A percentile compares a stretch with the other conserved stretches of the same genome.
These are phyloP conservation scores for Ditylenchus dipsaci DNA, from an alignment of 1,140 invertebrate species.

Conservation along the genomic window DNA sequence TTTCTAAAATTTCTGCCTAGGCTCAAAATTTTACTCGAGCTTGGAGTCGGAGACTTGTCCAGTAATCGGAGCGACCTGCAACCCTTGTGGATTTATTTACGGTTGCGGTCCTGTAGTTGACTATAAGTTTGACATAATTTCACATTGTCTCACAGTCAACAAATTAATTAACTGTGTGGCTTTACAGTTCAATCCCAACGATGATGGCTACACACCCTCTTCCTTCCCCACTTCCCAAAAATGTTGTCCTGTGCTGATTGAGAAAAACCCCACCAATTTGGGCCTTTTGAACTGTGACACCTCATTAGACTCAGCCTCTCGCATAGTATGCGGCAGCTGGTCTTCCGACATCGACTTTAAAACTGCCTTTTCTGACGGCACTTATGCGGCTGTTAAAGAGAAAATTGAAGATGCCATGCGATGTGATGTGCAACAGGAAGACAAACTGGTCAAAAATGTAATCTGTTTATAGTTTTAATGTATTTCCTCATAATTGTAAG, in stretches of 20 bases:
- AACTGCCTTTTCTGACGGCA: slow-evolving; percentile 15
- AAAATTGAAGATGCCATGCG: slow-evolving; percentile 47
- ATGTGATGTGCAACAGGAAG: background rate
- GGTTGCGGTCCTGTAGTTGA: no score
- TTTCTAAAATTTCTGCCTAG: no score
- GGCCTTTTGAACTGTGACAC: slow-evolving; percentile 23
- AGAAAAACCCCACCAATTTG: slow-evolving; percentile 31
- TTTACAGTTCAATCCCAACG: slow-evolving; percentile 29
- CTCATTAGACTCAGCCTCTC: slow-evolving; percentile 11
- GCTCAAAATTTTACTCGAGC: no score
- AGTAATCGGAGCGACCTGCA: no score
- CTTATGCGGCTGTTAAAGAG: slow-evolving; percentile 33
- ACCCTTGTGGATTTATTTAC: no score
- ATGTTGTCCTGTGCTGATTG: slow-evolving; percentile 45
- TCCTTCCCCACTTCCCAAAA: slow-evolving; percentile 36
- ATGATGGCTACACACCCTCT: background rate
- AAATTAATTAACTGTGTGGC: slow-evolving; percentile 2
- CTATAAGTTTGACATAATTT: no score
- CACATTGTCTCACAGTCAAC: slow-evolving; percentile 2
- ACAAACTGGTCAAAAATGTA: background rate
- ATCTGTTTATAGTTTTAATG: no score
- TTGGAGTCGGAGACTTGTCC: no score
- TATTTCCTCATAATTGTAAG: no score
- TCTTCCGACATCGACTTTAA: slow-evolving; percentile 38
- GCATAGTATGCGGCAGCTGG: slow-evolving; percentile 47